Evolutionary conservation across 2,797 vertebrate species (phyloP).

Genomic region (Sciurus vulgaris): DNA sequence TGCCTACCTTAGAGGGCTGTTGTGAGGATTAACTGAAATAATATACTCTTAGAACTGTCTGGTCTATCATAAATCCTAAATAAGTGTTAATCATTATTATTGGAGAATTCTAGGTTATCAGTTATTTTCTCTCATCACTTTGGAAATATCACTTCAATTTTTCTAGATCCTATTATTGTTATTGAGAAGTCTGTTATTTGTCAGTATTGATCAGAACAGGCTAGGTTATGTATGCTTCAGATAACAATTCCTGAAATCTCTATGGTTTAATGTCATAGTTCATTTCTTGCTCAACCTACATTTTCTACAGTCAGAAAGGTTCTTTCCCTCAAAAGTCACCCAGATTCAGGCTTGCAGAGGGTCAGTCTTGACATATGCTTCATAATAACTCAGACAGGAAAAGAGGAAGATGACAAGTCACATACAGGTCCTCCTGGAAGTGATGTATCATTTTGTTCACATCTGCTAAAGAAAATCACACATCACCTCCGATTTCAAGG

Average conservation of each 20-base stretch:
- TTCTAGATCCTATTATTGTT: neutral
- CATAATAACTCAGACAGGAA: neutral
- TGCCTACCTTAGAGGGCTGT: neutral
- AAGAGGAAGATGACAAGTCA: neutral
- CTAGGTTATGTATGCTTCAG: neutral
- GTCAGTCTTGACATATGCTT: neutral
- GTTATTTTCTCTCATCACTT: neutral
- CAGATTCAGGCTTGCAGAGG: neutral
- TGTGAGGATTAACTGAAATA: neutral
- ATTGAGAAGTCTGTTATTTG: neutral
- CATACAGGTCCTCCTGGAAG: neutral
- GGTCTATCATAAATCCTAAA: neutral
- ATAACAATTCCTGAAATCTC: neutral
- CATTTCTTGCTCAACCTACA: neutral
- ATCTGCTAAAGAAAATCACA: neutral
- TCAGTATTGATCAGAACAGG: neutral
- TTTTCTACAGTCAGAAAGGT: neutral
- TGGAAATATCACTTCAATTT: slow-evolving; percentile 2
- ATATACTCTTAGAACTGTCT: neutral
- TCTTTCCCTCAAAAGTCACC: neutral
- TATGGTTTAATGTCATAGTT: neutral
- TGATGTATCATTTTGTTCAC: too few relatives aligned
- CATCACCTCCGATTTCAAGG: neutral
- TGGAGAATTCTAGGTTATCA: neutral
- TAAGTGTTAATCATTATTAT: neutral